These are phyloP conservation scores for Volucella zonaria DNA, from an alignment of 2,888 invertebrate genomes.

Conservation along the genomic window DNA sequence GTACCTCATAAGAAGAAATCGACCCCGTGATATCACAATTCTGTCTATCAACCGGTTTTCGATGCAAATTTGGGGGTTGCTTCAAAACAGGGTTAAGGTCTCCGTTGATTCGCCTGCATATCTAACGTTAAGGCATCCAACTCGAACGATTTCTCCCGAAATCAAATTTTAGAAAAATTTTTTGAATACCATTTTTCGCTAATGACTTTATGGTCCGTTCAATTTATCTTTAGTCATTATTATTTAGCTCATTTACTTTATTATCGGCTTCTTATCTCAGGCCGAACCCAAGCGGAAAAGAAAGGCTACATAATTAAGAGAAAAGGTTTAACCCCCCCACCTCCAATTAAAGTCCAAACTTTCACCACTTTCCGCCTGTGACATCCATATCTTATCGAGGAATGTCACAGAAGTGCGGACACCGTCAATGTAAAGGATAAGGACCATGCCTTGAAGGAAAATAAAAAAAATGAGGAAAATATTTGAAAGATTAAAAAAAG, in stretches of 20 bases:
- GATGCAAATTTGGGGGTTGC: too few relatives aligned
- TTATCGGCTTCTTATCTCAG: slow-evolving; percentile 51
- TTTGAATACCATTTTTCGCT: not conserved
- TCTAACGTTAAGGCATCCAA: too few relatives aligned
- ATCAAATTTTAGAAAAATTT: not conserved
- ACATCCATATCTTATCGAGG: slow-evolving; percentile 40
- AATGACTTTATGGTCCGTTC: slow-evolving; percentile 18
- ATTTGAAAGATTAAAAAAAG: not conserved
- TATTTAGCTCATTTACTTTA: slow-evolving; percentile 47
- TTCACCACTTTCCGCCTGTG: slow-evolving; percentile 24
- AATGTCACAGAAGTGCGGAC: slow-evolving; percentile 12
- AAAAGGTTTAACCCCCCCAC: slow-evolving; percentile 48
- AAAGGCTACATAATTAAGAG: slow-evolving; percentile 44
- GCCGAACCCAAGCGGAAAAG: slow-evolving; percentile 25
- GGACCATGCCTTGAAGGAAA: slow-evolving; percentile 13
- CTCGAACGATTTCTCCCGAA: too few relatives aligned
- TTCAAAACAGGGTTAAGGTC: too few relatives aligned
- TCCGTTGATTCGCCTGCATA: too few relatives aligned
- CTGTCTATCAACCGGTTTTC: too few relatives aligned
- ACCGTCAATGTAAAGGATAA: slow-evolving; percentile 6
- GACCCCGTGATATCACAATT: too few relatives aligned
- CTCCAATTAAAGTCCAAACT: slow-evolving; percentile 43
- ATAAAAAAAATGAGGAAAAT: slow-evolving; percentile 2
- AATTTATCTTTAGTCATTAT: slow-evolving; percentile 27
- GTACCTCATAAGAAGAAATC: too few relatives aligned